Conservation (phyloP, 1,140 invertebrate species). For the Heliothis subflexa region DNA sequence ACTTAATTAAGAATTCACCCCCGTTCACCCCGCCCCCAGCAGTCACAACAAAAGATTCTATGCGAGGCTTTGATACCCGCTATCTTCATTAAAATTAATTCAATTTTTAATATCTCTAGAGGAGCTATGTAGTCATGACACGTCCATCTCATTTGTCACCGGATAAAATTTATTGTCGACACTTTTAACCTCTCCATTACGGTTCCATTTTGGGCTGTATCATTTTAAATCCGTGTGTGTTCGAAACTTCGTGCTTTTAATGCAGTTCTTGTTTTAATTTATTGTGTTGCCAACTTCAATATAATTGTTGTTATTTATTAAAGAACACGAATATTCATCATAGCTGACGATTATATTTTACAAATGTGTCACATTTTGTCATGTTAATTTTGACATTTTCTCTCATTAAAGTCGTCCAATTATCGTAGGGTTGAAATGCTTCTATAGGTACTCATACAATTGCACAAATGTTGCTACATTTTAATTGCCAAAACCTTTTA, state of each 20-base stretch:
- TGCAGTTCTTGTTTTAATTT: constrained; percentile 14
- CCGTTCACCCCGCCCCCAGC: constrained; percentile 61
- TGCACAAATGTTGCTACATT: not conserved
- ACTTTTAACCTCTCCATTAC: constrained; percentile 45
- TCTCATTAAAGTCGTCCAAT: too few species aligned
- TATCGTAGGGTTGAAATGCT: not conserved
- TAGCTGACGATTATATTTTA: not conserved
- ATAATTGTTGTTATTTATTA: not conserved
- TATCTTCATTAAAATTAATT: constrained; percentile 81
- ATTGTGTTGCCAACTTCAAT: not conserved
- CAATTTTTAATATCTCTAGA: constrained; percentile 71
- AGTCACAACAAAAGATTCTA: constrained; percentile 82
- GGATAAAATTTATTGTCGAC: constrained; percentile 43
- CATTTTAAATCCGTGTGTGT: constrained; percentile 17
- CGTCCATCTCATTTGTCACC: constrained; percentile 40
- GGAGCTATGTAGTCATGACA: constrained; percentile 38
- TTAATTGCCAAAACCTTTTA: not conserved
- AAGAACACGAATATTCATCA: not conserved
- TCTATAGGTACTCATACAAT: not conserved
- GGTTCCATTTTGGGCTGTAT: constrained; percentile 26
- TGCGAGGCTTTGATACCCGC: constrained; percentile 65
- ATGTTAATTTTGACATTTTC: not conserved
- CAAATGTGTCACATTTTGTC: not conserved
- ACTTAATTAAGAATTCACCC: constrained; percentile 84
- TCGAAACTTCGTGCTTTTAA: not conserved